Evolutionary conservation across 1,140 invertebrate species (phyloP).

Genomic region (Liolophura sinensis): DNA sequence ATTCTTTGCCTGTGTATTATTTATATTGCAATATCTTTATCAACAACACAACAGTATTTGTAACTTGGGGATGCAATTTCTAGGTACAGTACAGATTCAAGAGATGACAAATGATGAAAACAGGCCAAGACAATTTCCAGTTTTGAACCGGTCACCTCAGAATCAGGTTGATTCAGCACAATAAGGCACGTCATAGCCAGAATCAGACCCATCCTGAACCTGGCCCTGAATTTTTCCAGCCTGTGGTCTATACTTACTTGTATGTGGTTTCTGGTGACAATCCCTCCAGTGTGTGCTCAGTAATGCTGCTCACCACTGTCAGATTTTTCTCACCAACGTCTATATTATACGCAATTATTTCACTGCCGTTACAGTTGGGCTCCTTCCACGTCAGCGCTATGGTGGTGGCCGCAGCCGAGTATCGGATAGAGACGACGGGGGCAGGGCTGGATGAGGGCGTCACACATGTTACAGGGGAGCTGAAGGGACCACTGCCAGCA

Average conservation of each 20-base stretch:
- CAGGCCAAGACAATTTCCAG: too few relatives aligned
- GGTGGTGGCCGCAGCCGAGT: conserved; percentile 66
- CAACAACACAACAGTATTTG: too few relatives aligned
- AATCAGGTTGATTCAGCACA: too few relatives aligned
- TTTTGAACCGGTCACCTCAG: too few relatives aligned
- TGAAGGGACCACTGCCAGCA: conserved; percentile 53
- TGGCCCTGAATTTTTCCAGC: too few relatives aligned
- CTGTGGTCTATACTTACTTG: conserved; percentile 55
- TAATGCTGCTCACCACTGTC: conserved; percentile 36
- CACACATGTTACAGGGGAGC: conserved; percentile 36
- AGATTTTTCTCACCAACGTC: conserved; percentile 68
- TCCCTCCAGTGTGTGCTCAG: conserved; percentile 57
- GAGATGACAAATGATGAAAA: too few relatives aligned
- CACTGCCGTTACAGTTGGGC: conserved; percentile 68
- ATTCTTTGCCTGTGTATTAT: too few relatives aligned
- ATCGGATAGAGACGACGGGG: conserved; percentile 62
- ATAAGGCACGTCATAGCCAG: too few relatives aligned
- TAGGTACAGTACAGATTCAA: too few relatives aligned
- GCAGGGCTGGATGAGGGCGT: conserved; percentile 55
- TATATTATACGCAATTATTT: conserved; percentile 76
- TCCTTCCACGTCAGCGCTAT: conserved; percentile 73
- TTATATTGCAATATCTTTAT: too few relatives aligned
- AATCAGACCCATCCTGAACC: too few relatives aligned
- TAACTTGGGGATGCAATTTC: too few relatives aligned
- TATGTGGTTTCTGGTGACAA: conserved; percentile 65